A percentile compares a stretch with the other conserved stretches of the same genome.
phyloP scores from a whole-genome alignment of 23 tunicate species.

The Halocynthia aurantium region DNA sequence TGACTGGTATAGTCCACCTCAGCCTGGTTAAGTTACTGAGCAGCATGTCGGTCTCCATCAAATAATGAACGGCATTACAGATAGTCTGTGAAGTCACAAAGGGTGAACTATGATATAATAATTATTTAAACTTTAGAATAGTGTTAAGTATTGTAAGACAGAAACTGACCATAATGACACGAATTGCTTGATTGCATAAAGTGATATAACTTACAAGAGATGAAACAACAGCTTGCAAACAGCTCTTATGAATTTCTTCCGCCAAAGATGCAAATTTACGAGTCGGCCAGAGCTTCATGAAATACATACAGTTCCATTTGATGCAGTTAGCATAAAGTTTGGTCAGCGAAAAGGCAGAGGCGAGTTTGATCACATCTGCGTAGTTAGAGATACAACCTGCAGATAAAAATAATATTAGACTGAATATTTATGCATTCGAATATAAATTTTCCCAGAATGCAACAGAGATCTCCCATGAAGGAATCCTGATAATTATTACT shows the following conservation, averaged over 20 bases:
- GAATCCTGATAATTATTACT: too few species aligned
- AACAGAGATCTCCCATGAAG: too few species aligned
- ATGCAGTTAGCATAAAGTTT: neutral
- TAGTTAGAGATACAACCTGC: constrained; percentile 8
- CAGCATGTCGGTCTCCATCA: constrained; percentile 12
- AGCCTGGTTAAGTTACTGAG: constrained; percentile 6
- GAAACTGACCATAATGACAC: too few species aligned
- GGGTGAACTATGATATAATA: too few species aligned
- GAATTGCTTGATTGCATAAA: too few species aligned
- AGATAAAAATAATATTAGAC: neutral
- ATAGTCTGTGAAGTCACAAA: neutral
- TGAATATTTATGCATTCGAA: too few species aligned
- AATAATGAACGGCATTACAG: neutral
- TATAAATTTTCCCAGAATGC: too few species aligned
- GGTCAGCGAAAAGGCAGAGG: neutral
- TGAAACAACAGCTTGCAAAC: neutral
- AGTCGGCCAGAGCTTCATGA: constrained; percentile 5
- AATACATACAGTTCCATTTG: constrained; percentile 10
- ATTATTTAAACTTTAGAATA: too few species aligned
- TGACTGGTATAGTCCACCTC: constrained; percentile 22
- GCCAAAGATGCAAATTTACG: constrained; percentile 4
- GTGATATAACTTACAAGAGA: constrained; percentile 1
- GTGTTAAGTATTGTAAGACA: too few species aligned
- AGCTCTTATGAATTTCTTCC: neutral
- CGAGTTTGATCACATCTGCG: constrained; percentile 1